Base-by-base conservation (phyloP, 1,140 invertebrate genomes). In the Drosophila watanabei region DNA sequence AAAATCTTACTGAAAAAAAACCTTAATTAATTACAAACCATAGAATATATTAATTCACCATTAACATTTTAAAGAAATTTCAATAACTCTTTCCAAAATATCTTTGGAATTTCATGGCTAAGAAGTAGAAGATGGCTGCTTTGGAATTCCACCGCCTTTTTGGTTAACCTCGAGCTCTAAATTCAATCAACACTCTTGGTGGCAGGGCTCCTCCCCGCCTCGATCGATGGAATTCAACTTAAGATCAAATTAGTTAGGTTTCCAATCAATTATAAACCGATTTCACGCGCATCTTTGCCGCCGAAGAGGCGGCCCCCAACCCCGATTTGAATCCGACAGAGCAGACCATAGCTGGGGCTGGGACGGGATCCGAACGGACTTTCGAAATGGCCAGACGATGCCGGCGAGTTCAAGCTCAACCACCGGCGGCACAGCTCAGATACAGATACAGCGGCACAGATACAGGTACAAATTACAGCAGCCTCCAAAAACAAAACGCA, bases 371-470 rank as follows among this genome's bases (percentile, higher is more conserved):
- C 51, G 63, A 75, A 61, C 63, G 65, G 69, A 88, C 84, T 88
- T 88, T 88, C 84, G 84, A 88, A 88, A 88, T 71, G 72, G 70
- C 78, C 64, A 64, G 58, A 46, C 60, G 32, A 48, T 45, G 68
- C 58, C 68, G 79, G 79, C 48, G 82, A 85, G 83, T 87, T 87
- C 83, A 86, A 86, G 83, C 84, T 70, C 84, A 87, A 80, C 64
- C 49, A 33, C 60, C 33, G 33, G 64, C 75, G 62, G 73, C 69
- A 52, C 11, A 5, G 41, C 39, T 33, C 59, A 62, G 43, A 20
- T 33, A 61, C 59, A 62, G 43, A 20, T 33, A 61, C 32, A 35
- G 63, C 73, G 61, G 73, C 69, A 57, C 64, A 82, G 63, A 83
- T 77, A 71, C 80, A 73, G 68, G 71, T 83, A 79, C 80, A 70